These are phyloP conservation scores for Brachylomia viminalis DNA, from an alignment of 2,888 invertebrate genomes.

Conservation along the genomic window DNA sequence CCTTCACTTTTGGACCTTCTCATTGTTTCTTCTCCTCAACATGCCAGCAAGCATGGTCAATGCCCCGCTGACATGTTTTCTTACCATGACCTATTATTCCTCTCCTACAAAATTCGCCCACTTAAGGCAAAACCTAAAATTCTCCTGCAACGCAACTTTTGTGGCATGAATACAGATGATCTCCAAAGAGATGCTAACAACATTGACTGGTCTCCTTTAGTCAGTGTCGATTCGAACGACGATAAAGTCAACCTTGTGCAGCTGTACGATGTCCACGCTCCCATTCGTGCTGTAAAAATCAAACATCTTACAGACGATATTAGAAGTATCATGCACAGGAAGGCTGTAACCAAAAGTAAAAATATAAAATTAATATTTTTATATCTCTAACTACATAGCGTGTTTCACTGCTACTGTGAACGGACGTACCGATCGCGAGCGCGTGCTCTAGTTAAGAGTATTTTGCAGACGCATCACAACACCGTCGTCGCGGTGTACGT, in stretches of 20 bases:
- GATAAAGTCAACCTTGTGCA: not conserved
- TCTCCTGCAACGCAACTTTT: not conserved
- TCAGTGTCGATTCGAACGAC: not conserved
- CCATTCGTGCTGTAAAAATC: not conserved
- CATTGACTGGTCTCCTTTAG: not conserved
- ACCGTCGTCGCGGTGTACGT: no score
- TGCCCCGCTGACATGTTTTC: not conserved
- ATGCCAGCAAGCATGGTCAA: not conserved
- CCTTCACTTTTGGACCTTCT: not conserved
- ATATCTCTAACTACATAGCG: no score
- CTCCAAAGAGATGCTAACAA: not conserved
- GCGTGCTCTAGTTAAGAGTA: no score
- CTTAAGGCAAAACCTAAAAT: not conserved
- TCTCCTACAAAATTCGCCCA: not conserved
- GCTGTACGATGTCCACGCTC: not conserved
- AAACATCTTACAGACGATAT: no score
- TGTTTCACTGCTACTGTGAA: no score
- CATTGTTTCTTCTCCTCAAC: not conserved
- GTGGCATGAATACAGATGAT: not conserved
- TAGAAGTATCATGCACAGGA: no score
- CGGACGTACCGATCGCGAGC: no score
- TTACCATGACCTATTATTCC: not conserved
- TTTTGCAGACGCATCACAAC: no score
- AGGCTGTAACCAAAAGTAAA: no score
- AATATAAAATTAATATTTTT: no score